Base-by-base conservation (phyloP, 1,140 invertebrate genomes). In the Hypsibius dujardini region DNA sequence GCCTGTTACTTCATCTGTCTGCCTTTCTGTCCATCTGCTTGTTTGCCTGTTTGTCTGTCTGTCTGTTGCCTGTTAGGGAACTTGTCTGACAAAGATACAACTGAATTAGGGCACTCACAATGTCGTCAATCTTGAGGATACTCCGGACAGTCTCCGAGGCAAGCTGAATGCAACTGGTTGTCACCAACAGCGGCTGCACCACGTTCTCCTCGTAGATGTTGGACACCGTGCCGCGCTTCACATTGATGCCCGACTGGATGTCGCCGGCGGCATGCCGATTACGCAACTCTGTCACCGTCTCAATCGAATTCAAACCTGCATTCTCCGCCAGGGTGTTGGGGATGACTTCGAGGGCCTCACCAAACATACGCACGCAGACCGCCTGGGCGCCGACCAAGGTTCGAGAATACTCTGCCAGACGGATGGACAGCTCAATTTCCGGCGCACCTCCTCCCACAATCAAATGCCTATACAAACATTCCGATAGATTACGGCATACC, bases 51-150 rank as follows among this genome's bases (percentile, higher is more conserved):
- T 28, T 28, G 28, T 28, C 28, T 28, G 28, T 28, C 28, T 28
- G 28, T 28, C 28, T 28, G 28, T 28, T 28, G 28, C 28, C 28
- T 28, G 28, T 28, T 28, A 28, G 28, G 28, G 0, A 28, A 28
- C 28, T 28, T 28, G 28, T 28, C 28, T 28, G 28, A 28, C 28
- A 28, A 28, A 28, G 28, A 28, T 28, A 28, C 28, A 28, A 28
- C 28, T 28, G 28, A 28, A 28, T 28, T 28, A 28, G 28, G 28
- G 28, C 72, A 75, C 75, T 79, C 74, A 87, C 85, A 81, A 99
- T 96, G 82, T 99, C 96, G 81, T 99, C 96, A 77, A 99, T 98
- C 82, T 99, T 99, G 72, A 99, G 84, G 81, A 99, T 97, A 74
- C 90, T 92, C 71, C 94, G 86, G 71, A 98, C 92, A 71, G 93